A percentile compares a stretch with the other conserved stretches of the same genome.
Conservation (phyloP, 2,888 invertebrate genomes). For the Nipponacmea schrenckii region DNA sequence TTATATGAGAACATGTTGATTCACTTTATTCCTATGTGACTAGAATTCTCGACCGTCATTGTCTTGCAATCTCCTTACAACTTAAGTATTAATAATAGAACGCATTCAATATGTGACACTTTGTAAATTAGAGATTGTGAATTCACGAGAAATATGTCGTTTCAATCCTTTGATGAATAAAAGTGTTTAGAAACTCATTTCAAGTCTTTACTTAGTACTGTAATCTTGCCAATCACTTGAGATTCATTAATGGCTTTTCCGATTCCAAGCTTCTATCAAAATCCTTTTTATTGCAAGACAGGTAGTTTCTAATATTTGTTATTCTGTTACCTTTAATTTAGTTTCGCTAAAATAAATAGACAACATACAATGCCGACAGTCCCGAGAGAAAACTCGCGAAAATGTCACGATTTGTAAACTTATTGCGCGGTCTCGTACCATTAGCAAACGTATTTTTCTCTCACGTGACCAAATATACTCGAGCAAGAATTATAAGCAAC, state of each 20-base stretch:
- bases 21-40: no score
- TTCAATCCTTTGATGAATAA: background rate
- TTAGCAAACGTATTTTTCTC: background rate
- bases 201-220: constrained; percentile 2
- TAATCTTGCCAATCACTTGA: constrained; percentile 3
- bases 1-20: no score
- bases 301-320: constrained; percentile 6
- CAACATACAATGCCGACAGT: background rate
- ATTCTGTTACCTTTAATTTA: constrained; percentile 8
- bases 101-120: no score
- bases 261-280: background rate
- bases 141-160: no score
- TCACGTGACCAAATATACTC: constrained; percentile 8
- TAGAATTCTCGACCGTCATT: no score
- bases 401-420: constrained; percentile 7
- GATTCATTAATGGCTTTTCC: constrained; percentile 1
- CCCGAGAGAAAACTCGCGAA: constrained; percentile 5
- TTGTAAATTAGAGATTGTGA: no score
- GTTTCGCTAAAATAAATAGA: background rate
- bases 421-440: background rate
- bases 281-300: background rate
- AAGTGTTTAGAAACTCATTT: constrained; percentile 6
- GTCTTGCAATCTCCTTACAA: no score
- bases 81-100: no score
- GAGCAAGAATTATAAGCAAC: background rate